Conservation (phyloP, 2,113 vertebrate species). For the Rhodinocichla rosea region DNA sequence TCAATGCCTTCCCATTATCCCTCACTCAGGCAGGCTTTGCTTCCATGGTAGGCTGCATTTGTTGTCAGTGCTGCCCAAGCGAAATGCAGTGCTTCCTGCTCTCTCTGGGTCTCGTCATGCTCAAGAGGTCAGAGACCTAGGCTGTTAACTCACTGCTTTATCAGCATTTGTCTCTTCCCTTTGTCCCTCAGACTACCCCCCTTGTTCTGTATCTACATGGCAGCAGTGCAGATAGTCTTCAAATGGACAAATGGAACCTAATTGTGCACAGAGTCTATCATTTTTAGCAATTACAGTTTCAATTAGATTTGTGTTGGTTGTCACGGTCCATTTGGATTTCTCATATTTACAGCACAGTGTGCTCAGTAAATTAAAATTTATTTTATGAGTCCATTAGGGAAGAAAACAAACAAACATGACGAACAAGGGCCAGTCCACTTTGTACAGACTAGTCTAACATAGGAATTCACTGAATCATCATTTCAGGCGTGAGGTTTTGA, state of each 20-base stretch:
- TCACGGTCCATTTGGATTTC: not conserved
- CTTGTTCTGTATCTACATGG: not conserved
- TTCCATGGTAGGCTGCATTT: not conserved
- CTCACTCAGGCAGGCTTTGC: not conserved
- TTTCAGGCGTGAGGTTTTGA: not conserved
- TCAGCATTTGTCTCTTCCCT: not conserved
- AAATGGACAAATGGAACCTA: not conserved
- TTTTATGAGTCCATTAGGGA: not conserved
- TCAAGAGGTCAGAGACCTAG: not conserved
- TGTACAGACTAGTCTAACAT: not conserved
- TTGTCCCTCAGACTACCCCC: not conserved
- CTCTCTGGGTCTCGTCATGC: not conserved
- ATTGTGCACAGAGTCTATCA: not conserved
- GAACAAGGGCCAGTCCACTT: not conserved
- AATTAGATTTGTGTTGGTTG: not conserved
- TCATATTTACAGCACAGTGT: not conserved
- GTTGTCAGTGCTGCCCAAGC: not conserved
- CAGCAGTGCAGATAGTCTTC: not conserved
- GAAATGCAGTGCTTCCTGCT: not conserved
- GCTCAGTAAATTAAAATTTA: not conserved
- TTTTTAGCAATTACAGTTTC: not conserved
- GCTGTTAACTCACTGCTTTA: not conserved
- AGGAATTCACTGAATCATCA: not conserved
- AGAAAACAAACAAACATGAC: not conserved
- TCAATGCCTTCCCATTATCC: not conserved